A percentile compares a stretch with the other conserved stretches of the same genome.
phyloP scores from a whole-genome alignment of 2,113 vertebrate genomes.

The Tragelaphus buxtoni region DNA sequence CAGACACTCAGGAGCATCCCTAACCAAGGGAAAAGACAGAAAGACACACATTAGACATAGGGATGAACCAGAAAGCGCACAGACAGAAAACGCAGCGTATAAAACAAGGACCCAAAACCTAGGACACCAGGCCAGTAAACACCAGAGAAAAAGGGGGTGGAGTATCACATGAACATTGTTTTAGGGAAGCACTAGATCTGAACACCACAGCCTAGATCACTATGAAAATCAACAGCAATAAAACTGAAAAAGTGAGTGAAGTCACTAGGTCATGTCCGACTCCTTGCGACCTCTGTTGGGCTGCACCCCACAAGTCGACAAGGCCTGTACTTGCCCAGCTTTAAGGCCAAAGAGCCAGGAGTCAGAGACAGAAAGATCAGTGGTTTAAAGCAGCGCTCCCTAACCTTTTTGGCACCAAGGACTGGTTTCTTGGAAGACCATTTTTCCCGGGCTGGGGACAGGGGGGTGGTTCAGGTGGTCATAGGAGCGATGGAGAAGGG shows the following conservation, averaged over 20 bases:
- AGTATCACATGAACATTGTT: neutral
- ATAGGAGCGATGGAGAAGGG: neutral
- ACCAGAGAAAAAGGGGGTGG: neutral
- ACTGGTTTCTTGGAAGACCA: neutral
- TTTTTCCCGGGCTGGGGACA: neutral
- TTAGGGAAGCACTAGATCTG: neutral
- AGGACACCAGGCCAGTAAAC: neutral
- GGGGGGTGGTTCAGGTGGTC: neutral
- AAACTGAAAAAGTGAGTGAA: neutral
- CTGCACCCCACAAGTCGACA: neutral
- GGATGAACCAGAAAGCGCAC: neutral
- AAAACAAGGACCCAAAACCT: neutral
- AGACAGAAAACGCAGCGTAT: neutral
- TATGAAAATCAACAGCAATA: neutral
- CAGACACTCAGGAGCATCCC: neutral
- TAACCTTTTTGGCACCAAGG: neutral
- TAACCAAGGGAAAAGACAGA: neutral
- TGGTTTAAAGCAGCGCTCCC: neutral
- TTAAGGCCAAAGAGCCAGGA: neutral
- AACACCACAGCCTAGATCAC: neutral
- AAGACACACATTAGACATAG: neutral
- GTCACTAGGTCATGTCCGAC: rapidly evolving
- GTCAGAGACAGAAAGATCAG: neutral
- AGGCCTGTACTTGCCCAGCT: neutral
- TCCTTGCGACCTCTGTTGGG: neutral